Evolutionary conservation across 2,888 invertebrate genomes (phyloP), one percentile per base, ranked within the genome.

Genomic region (Antheraea assamensis): DNA sequence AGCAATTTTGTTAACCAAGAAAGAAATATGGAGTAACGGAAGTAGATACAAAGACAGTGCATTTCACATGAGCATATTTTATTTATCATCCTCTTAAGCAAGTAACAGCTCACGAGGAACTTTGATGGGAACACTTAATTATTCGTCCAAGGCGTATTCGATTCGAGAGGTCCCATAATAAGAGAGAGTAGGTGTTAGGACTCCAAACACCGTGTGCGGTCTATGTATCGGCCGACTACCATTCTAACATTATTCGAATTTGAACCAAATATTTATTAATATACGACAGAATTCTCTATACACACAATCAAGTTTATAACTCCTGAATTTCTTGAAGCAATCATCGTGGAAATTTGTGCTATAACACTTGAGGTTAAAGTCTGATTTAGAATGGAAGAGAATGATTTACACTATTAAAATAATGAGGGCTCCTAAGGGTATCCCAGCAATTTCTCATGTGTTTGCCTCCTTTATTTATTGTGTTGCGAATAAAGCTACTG

Each of bases 371-470:
- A 4, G 5, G 0, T n/a, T 82, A 87, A 58, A 76, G 86, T 79
- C 75, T 71, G 30, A 74, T 86, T 85, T 86, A 31, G 77, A 76
- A 77, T 73, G 73, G 30, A 31, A 52, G 71, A 61, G 74, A 79
- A 80, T 83, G 85, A 84, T 90, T 90, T 88, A 90, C 84, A 90
- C 89, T 89, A 90, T 92, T 92, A 92, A 91, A 92, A 92, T 93
- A 92, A 92, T 92, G 92, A 91, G 90, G 85, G 82, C 88, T 90
- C 90, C 90, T 90, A 85, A 90, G 90, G 91, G 90, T 90, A 89
- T 88, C 88, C 88, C 85, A 82, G 90, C 90, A 91, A 92, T 93
- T 92, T 92, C 92, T 92, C 92, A 87, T 91, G 88, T 90, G 91
- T 90, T 91, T 88, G 86, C 84, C 81, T 88, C 84, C 86, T 90